Percentiles rank a stretch among this genome's conserved stretches.
These are phyloP conservation scores for Masticophis lateralis DNA, from an alignment of 2,797 vertebrate species.

Conservation along the genomic window DNA sequence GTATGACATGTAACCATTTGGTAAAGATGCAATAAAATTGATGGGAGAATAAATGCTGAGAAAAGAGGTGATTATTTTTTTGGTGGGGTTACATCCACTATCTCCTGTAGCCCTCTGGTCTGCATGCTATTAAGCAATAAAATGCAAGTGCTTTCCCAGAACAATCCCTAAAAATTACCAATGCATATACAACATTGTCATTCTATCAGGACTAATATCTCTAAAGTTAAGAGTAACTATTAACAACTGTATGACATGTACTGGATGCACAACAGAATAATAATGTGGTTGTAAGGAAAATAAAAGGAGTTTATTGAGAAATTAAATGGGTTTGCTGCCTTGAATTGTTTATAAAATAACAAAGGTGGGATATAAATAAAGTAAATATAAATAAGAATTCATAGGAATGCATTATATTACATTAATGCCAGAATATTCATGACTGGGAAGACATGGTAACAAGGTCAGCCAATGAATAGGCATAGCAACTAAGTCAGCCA, in stretches of 20 bases:
- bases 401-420: not conserved
- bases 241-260: not conserved
- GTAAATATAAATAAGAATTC: not conserved
- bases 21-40: not conserved
- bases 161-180: not conserved
- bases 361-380: not conserved
- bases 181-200: not conserved
- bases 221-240: not conserved
- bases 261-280: not conserved
- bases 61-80: not conserved
- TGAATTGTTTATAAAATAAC: not conserved
- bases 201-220: not conserved
- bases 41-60: not conserved
- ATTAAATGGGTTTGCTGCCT: not conserved
- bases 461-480: too few species aligned
- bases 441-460: too few species aligned
- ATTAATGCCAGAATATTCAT: not conserved
- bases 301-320: not conserved
- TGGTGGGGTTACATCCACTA: not conserved
- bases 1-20: not conserved
- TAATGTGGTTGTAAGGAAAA: not conserved
- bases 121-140: not conserved
- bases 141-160: not conserved
- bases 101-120: not conserved
- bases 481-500: too few species aligned